A percentile compares a stretch with the other conserved stretches of the same genome.
Evolutionary conservation across 2,888 invertebrate species (phyloP).

Genomic region (Chalcis sispes): DNA sequence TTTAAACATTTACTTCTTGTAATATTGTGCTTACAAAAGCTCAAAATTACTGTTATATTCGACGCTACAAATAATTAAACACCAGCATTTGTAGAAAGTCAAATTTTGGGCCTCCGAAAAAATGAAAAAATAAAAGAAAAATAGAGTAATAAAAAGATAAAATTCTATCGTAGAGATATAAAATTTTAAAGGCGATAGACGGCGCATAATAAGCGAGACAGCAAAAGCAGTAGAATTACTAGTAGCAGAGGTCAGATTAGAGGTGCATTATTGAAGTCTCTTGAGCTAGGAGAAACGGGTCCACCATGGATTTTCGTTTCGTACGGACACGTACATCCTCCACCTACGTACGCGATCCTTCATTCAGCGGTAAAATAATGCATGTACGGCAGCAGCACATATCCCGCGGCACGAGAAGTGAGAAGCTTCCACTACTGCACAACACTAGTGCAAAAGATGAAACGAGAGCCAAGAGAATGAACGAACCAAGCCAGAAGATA

Average conservation of each 20-base stretch:
- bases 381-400: constrained; percentile 65
- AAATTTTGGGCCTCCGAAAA: not conserved
- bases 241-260: constrained; percentile 37
- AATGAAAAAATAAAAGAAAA: not conserved
- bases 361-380: constrained; percentile 70
- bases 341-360: constrained; percentile 50
- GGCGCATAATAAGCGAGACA: constrained; percentile 37
- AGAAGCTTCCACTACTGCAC: constrained; percentile 65
- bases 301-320: constrained; percentile 39
- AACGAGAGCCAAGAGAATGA: not conserved
- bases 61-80: no score
- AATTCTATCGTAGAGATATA: not conserved
- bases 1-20: no score
- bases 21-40: no score
- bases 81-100: no score
- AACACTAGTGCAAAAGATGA: no score
- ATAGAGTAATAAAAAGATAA: not conserved
- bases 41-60: no score
- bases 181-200: constrained; percentile 20
- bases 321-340: no score
- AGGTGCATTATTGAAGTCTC: constrained; percentile 41
- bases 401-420: constrained; percentile 72
- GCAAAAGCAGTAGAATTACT: not conserved
- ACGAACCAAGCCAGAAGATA: constrained; percentile 1
- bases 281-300: not conserved